Evolutionary conservation across 2,888 invertebrate genomes (phyloP), one percentile per base, ranked within the genome.

Genomic region (Phanerotoma sp.): DNA sequence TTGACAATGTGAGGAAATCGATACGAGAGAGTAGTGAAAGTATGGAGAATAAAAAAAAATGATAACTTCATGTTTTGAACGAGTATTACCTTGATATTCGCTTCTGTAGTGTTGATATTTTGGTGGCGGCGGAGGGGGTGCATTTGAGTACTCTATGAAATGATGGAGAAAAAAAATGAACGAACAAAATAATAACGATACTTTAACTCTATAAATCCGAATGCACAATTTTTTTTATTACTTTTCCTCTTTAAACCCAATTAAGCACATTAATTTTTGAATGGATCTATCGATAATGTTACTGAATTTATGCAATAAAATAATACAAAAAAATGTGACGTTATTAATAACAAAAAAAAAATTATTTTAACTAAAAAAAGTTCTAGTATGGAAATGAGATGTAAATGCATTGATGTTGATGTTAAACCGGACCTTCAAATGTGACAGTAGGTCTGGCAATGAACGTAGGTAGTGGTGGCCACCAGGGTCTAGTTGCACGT

Each of bases 401-500:
- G 25, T 25, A 25, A 25, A 7, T 25, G 3, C 9, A 7, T 25
- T 9, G 25, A 25, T 25, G 25, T 28, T 33, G 49, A 55, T 20
- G 30, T 20, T 30, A 40, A 18, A 32, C 51, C 70, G 70, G 84
- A 89, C 89, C 86, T 87, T 88, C 83, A 75, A 86, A 86, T 74
- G 85, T 86, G 78, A 88, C 88, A 65, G 86, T 84, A 68, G 87
- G 86, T 77, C 84, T 82, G 58, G 79, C 71, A 20, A 70, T 72
- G 68, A 81, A 81, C 67, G 83, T 79, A 64, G 80, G 81, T 75
- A 83, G 74, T 22, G 73, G 69, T 57, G 80, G 78, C 76, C 79
- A 80, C 79, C 80, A 80, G 40, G 73, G 74, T 76, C 60, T 80
- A 70, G 63, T 77, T 73, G 72, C 78, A 70, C 71, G 79, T 77